Evolutionary conservation across 2,113 vertebrate genomes (phyloP), one percentile per base, ranked within the genome.

Genomic region (Hippolais icterina): DNA sequence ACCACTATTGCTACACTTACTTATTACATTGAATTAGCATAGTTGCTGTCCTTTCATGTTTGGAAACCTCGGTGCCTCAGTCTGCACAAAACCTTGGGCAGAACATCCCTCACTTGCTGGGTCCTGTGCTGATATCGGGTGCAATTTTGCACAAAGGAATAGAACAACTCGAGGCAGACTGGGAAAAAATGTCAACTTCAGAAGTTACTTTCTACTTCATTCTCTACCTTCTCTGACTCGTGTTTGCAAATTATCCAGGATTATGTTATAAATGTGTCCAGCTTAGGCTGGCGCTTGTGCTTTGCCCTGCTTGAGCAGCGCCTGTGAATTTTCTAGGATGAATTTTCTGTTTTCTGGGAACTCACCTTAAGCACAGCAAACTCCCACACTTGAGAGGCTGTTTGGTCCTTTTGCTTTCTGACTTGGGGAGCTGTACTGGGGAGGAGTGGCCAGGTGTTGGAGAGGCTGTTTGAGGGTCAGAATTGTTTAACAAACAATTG

Each of bases 301-400:
- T 80, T 72, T 84, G 5, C 24, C 16, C 44, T 64, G 24, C 53
- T 79, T 3, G 2, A 31, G 11, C 5, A 56, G 50, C n/a, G 28
- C 12, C 29, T 64, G 8, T 17, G 46, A 37, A 42, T 39, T 63
- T 70, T 44, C 4, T 70, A 14, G 54, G 61, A 22, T 0, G 0
- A 4, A 39, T 39, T 39, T 39, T 39, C 37, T 39, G 37, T 39
- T 35, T 12, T 68, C 12, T 13, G 7, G 11, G 64, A 71, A 5
- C 13, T 78, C 10, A 4, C 4, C 41, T 60, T 19, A 22, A 12
- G 12, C 29, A 21, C 15, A 59, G 24, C 20, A 44, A 75, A 44
- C 28, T 76, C 49, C 17, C 44, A 71, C 7, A 44, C 15, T 28
- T n/a, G 11, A 31, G 54, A 56, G 10, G 12, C 57, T 85, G 10